Base-by-base conservation (phyloP, 1,140 invertebrate genomes). In the Vanessa tameamea region DNA sequence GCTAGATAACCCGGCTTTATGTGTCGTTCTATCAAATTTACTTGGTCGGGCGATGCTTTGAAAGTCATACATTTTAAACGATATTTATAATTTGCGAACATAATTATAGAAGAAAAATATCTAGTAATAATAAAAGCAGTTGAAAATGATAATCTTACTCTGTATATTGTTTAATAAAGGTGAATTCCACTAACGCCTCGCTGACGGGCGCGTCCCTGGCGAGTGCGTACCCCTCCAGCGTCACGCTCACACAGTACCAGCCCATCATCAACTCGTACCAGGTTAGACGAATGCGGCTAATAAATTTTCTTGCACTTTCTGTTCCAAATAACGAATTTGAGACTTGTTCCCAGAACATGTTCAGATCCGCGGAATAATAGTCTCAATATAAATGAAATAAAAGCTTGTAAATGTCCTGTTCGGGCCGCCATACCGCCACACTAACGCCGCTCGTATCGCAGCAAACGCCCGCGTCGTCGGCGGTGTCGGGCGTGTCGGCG, bases 251-350 rank as follows among this genome's bases (percentile, higher is more conserved):
- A 50, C 89, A 91, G 80, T 91, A 90, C 81, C 88, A 90, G 69
- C 88, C 88, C 20, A 87, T 88, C 57, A 85, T 90, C 50, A 90
- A 90, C 76, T 89, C 88, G 0, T 91, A 91, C 67, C 87, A 89
- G 87, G 89, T 89, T 31, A 31, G 26, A 31, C 26, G 20, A 20
- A 20, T 20, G 20, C 20, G 20, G 14, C 48, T 14, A 50, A 14
- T 1, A 9, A 43, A 11, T 43, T 8, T 8, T 43, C 8, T 43
- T 43, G 7, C 0, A 43, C 7, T 37, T 37, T 4, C 31, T 7
- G 31, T 37, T 20, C 20, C 26, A 31, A 4, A 31, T 4, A 3
- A 31, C 26, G 26, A 31, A 31, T 31, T 31, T 31, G 26, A 31
- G 26, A 31, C 26, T 31, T 31, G 26, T 31, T 31, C 26, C 26